These are phyloP conservation scores for Phrynocephalus forsythii DNA, from an alignment of 2,797 vertebrate species.

Conservation along the genomic window DNA sequence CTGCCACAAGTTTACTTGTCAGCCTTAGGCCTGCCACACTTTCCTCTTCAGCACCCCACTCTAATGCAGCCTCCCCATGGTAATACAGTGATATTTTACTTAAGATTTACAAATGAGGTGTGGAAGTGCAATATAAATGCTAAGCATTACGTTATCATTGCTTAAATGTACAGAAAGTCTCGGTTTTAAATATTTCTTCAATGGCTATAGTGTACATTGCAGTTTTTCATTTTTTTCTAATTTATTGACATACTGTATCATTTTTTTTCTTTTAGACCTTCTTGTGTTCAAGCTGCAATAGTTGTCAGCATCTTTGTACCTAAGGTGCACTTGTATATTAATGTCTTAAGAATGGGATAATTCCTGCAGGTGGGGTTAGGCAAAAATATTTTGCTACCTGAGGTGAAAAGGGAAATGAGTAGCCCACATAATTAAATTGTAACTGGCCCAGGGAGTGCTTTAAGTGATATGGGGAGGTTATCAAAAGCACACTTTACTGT, in stretches of 20 bases:
- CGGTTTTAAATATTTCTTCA: background rate
- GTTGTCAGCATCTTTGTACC: background rate
- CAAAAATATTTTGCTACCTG: no score
- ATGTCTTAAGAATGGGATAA: background rate
- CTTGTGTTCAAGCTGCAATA: background rate
- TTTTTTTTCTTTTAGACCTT: background rate
- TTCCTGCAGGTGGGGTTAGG: no score
- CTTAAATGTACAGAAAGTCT: background rate
- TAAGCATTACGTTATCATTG: background rate
- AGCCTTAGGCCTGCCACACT: background rate
- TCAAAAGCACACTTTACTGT: background rate
- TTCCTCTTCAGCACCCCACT: background rate
- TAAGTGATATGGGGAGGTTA: no score
- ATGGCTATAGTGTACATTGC: background rate
- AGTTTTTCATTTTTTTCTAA: background rate
- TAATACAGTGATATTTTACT: background rate
- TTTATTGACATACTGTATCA: background rate
- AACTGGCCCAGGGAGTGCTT: no score
- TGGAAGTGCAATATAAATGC: slow-evolving; percentile 3
- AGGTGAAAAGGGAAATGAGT: no score
- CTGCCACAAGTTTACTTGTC: background rate
- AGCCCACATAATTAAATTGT: no score
- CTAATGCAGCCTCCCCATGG: background rate
- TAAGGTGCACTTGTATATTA: background rate
- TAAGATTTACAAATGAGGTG: background rate